These are phyloP conservation scores for Enteromius mattozi DNA, from an alignment of 2,797 vertebrate genomes.

Conservation along the genomic window DNA sequence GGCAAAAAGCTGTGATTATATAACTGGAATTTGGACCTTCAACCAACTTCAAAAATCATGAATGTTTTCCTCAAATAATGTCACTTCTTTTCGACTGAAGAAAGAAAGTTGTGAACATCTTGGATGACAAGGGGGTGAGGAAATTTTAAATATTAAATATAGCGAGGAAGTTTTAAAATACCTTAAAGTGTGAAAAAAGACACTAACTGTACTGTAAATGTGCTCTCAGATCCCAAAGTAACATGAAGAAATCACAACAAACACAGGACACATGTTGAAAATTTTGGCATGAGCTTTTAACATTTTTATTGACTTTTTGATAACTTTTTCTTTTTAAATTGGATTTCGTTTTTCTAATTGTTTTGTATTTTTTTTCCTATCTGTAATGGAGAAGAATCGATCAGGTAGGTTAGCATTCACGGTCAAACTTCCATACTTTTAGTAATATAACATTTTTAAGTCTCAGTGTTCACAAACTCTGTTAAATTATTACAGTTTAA, in stretches of 20 bases:
- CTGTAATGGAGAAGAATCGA: conserved; percentile 77
- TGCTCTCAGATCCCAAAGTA: background rate
- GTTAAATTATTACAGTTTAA: conserved; percentile 75
- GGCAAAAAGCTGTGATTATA: too few species aligned
- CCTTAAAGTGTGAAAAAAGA: background rate
- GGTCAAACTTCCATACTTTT: conserved; percentile 80
- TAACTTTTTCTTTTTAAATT: conserved; percentile 74
- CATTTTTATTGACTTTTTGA: conserved; percentile 77
- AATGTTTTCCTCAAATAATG: background rate
- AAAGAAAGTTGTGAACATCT: background rate
- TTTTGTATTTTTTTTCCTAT: conserved; percentile 72
- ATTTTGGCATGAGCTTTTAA: conserved; percentile 80
- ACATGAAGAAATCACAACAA: conserved; percentile 28
- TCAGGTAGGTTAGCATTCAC: conserved; percentile 82
- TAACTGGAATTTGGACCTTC: background rate
- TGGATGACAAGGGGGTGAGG: background rate
- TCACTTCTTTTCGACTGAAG: background rate
- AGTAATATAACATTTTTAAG: conserved; percentile 76
- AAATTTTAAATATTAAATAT: too few species aligned
- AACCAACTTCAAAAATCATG: background rate
- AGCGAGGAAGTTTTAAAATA: too few species aligned
- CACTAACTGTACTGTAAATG: background rate
- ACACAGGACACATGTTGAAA: conserved; percentile 69
- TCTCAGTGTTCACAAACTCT: conserved; percentile 78
- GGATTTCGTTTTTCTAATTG: conserved; percentile 69